A percentile compares a stretch with the other conserved stretches of the same genome.
Evolutionary conservation across 2,113 vertebrate species (phyloP).

Genomic region (Amia ocellicauda): DNA sequence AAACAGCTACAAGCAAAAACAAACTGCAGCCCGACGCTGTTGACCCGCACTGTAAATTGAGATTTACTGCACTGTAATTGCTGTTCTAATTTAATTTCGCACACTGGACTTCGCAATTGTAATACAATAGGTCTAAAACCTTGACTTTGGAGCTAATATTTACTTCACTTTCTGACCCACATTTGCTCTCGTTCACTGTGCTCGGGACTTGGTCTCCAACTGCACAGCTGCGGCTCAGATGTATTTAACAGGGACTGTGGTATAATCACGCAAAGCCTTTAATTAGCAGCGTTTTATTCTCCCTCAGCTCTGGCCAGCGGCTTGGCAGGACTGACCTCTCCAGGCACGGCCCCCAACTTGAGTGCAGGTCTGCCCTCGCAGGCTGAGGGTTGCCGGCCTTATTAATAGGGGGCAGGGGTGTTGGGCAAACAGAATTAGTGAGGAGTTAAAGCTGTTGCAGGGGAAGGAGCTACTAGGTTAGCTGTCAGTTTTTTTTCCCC

Average conservation of each 20-base stretch:
- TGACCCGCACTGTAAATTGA: background rate
- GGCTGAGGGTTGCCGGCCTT: background rate
- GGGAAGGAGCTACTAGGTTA: background rate
- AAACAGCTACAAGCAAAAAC: too few relatives aligned
- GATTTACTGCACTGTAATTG: background rate
- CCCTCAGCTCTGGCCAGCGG: background rate
- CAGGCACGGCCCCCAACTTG: background rate
- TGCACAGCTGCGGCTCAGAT: too few relatives aligned
- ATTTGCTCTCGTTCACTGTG: background rate
- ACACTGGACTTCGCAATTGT: background rate
- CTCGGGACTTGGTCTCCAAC: too few relatives aligned
- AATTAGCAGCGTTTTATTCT: background rate
- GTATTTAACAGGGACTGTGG: too few relatives aligned
- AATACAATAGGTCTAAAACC: background rate
- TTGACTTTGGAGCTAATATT: background rate
- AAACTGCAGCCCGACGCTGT: background rate
- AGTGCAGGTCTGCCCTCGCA: background rate
- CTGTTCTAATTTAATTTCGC: background rate
- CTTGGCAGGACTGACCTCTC: background rate
- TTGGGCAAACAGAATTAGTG: background rate
- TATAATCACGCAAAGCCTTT: too few relatives aligned
- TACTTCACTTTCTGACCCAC: background rate
- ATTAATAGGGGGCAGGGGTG: background rate
- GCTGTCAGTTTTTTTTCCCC: constrained; percentile 2
- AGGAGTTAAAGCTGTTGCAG: background rate